Percentiles rank a stretch among this genome's conserved stretches.
phyloP scores from a whole-genome alignment of 1,140 invertebrate species.

The Drosophila asahinai region DNA sequence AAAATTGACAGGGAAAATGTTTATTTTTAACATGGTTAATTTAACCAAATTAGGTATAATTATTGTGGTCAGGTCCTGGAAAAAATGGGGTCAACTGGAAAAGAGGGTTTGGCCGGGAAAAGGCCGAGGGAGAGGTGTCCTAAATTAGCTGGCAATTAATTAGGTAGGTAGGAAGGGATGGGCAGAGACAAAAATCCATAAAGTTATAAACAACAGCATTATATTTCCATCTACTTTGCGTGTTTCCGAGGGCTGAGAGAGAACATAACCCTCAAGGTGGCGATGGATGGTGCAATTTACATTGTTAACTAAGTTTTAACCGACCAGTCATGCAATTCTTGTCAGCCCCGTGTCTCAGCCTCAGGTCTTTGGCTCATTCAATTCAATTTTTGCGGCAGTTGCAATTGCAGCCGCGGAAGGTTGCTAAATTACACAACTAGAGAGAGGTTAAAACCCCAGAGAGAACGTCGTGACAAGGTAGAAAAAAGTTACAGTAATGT shows the following conservation, averaged over 20 bases:
- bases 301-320: constrained; percentile 35
- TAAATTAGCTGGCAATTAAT: constrained; percentile 43
- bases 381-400: constrained; percentile 35
- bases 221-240: constrained; percentile 3
- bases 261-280: constrained; percentile 49
- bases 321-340: constrained; percentile 46
- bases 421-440: constrained; percentile 29
- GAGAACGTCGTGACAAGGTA: constrained; percentile 16
- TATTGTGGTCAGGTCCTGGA: constrained; percentile 49
- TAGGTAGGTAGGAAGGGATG: neutral
- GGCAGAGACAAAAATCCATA: constrained; percentile 26
- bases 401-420: constrained; percentile 33
- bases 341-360: constrained; percentile 16
- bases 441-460: constrained; percentile 12
- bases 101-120: constrained; percentile 27
- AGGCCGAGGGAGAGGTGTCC: constrained; percentile 1
- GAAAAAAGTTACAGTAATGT: constrained; percentile 20
- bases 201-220: constrained; percentile 27
- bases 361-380: constrained; percentile 32
- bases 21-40: constrained; percentile 63
- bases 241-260: neutral
- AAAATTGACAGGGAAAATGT: constrained; percentile 39
- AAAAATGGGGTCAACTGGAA: constrained; percentile 56
- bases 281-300: constrained; percentile 50
- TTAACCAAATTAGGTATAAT: constrained; percentile 53